A percentile compares a stretch with the other conserved stretches of the same genome.
Conservation (phyloP, 2,797 vertebrate genomes). For the Thalassophryne amazonica region DNA sequence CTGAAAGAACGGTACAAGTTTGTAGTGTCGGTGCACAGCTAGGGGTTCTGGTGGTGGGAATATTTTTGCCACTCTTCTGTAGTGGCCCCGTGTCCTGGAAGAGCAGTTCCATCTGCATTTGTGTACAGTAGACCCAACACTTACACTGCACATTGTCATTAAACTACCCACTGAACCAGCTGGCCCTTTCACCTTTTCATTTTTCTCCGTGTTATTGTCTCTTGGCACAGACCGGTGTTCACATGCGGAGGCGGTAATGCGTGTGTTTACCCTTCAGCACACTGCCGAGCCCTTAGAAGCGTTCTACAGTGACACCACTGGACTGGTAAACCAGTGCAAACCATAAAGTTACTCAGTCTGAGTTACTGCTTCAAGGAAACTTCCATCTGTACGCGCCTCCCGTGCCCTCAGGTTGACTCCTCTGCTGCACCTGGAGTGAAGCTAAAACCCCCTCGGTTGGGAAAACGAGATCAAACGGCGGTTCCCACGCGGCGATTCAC, state of each 20-base stretch:
- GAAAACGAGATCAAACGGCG: conserved; percentile 61
- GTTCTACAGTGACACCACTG: conserved; percentile 49
- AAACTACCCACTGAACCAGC: conserved; percentile 52
- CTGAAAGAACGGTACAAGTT: background rate
- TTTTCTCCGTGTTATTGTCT: conserved; percentile 29
- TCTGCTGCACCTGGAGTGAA: conserved; percentile 70
- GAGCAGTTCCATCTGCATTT: conserved; percentile 36
- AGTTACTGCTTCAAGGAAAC: conserved; percentile 43
- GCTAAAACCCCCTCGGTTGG: conserved; percentile 63
- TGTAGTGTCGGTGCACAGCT: background rate
- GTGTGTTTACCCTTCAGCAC: conserved; percentile 57
- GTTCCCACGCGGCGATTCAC: conserved; percentile 5
- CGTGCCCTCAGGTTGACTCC: conserved; percentile 71
- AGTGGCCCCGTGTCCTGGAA: too few relatives aligned
- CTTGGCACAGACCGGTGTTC: conserved; percentile 40
- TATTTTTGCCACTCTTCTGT: background rate
- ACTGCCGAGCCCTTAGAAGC: conserved; percentile 34
- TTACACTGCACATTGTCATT: conserved; percentile 57
- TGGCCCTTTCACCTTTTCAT: conserved; percentile 55
- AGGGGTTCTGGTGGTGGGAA: background rate
- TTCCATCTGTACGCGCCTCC: conserved; percentile 55
- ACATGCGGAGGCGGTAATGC: conserved; percentile 44
- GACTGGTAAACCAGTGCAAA: conserved; percentile 63
- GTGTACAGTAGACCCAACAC: conserved; percentile 39
- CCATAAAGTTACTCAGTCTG: conserved; percentile 50